Evolutionary conservation across 2,797 vertebrate species (phyloP).

Genomic region (Chiroxiphia lanceolata): DNA sequence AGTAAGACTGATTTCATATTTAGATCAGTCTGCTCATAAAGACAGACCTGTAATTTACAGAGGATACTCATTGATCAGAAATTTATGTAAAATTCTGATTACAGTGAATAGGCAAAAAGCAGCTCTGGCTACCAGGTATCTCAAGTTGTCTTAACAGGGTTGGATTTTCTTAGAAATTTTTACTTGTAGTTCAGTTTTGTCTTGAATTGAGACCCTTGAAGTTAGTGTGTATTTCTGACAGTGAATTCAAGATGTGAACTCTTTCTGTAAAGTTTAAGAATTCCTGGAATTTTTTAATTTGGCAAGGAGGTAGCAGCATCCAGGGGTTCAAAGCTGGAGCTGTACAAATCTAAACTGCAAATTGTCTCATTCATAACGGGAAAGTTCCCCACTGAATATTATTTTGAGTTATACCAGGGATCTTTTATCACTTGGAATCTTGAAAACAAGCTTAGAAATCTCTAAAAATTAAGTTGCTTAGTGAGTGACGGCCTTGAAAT

Average conservation of each 20-base stretch:
- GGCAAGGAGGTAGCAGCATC: background rate
- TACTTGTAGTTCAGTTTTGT: background rate
- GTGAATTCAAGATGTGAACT: background rate
- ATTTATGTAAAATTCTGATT: background rate
- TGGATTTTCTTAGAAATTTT: background rate
- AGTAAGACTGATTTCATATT: background rate
- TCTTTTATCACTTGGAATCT: background rate
- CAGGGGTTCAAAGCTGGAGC: background rate
- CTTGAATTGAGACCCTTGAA: background rate
- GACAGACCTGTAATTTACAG: background rate
- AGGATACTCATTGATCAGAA: background rate
- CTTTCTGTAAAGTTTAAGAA: background rate
- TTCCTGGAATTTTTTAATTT: background rate
- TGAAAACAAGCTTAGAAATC: background rate
- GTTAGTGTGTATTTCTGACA: background rate
- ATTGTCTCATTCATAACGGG: fast-evolving
- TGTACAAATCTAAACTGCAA: background rate
- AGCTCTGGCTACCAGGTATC: background rate
- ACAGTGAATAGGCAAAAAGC: background rate
- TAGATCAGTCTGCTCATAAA: background rate
- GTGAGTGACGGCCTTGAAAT: background rate
- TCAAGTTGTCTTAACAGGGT: background rate
- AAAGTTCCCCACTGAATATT: background rate
- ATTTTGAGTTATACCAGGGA: background rate
- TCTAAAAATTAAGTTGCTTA: background rate